Conservation (phyloP, 2,113 vertebrate species). For the Rhadina sibilatrix region DNA sequence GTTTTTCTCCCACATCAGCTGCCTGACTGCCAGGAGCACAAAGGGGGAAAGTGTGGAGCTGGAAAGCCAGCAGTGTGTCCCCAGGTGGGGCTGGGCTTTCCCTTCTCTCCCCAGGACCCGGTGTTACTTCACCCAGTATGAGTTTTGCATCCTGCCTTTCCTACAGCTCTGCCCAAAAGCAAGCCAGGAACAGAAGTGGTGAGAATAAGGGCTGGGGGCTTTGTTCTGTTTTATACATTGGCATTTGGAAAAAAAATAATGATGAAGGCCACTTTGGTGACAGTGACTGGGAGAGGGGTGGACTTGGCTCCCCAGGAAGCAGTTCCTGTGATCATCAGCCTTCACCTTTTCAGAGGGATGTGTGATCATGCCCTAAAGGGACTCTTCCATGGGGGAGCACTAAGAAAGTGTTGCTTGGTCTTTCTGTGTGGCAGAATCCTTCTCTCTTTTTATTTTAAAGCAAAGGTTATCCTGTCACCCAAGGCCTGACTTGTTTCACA, state of each 20-base stretch:
- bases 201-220: neutral
- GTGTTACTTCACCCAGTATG: neutral
- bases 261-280: neutral
- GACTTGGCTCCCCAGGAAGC: neutral
- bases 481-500: neutral
- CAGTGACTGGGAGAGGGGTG: neutral
- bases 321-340: neutral
- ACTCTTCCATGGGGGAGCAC: neutral
- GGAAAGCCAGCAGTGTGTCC: fast-evolving
- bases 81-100: neutral
- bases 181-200: neutral
- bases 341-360: neutral
- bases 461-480: neutral
- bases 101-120: neutral
- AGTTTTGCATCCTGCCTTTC: neutral
- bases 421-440: neutral
- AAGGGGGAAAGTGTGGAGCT: neutral
- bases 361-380: neutral
- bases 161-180: neutral
- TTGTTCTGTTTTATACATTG: neutral
- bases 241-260: fast-evolving
- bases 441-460: neutral
- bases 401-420: neutral
- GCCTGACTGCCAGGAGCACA: fast-evolving
- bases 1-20: neutral